phyloP scores from a whole-genome alignment of 1,140 invertebrate species.

The Brachionus paranguensis region DNA sequence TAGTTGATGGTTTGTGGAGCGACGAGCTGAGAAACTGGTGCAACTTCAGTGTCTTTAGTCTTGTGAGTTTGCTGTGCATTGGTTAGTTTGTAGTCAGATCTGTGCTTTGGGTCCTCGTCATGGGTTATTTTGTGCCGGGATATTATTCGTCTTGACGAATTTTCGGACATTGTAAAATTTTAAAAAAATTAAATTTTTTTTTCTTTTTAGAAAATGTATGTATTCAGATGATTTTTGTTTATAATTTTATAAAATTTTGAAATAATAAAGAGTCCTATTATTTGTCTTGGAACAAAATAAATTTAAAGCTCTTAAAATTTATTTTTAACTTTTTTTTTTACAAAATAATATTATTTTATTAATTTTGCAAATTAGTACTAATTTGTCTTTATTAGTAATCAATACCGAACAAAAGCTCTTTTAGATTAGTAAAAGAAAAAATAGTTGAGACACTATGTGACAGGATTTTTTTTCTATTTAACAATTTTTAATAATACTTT shows the following conservation, averaged over 20 bases:
- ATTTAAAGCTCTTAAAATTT: too few species aligned
- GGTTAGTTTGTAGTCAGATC: neutral
- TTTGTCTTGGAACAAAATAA: neutral
- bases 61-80: neutral
- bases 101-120: neutral
- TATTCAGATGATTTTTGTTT: neutral
- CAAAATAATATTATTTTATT: too few species aligned
- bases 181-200: neutral
- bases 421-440: too few species aligned
- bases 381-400: too few species aligned
- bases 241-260: too few species aligned
- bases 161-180: neutral
- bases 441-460: too few species aligned
- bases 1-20: neutral
- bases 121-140: neutral
- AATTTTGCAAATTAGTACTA: too few species aligned
- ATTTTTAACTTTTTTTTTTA: too few species aligned
- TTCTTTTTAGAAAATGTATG: neutral
- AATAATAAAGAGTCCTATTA: neutral
- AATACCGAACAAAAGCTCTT: too few species aligned
- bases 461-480: too few species aligned
- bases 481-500: too few species aligned
- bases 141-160: slow-evolving; percentile 17
- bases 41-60: neutral
- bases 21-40: neutral